Percentiles rank a stretch among this genome's conserved stretches.
phyloP scores from a whole-genome alignment of 1,140 invertebrate species.

The Diprion similis region DNA sequence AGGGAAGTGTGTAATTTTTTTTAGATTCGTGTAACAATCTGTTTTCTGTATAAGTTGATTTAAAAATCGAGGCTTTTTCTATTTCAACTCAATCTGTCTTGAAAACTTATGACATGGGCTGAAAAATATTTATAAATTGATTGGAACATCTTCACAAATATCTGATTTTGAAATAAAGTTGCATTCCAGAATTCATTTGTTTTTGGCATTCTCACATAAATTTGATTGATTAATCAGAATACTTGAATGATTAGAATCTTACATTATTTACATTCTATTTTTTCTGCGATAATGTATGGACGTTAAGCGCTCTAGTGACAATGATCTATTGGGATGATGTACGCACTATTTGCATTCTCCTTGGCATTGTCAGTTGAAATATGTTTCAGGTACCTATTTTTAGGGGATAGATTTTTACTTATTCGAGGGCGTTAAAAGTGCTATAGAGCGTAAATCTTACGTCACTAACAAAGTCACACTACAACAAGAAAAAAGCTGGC shows the following conservation, averaged over 20 bases:
- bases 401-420: slow-evolving; percentile 11
- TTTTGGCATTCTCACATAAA: too few relatives aligned
- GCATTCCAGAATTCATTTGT: too few relatives aligned
- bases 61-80: background rate
- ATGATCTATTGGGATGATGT: background rate
- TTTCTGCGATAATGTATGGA: too few relatives aligned
- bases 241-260: background rate
- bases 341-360: background rate
- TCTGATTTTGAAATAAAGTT: too few relatives aligned
- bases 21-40: background rate
- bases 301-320: background rate
- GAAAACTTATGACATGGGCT: too few relatives aligned
- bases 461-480: slow-evolving; percentile 2
- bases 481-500: slow-evolving; percentile 3
- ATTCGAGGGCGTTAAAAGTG: slow-evolving; percentile 12
- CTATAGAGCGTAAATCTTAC: slow-evolving; percentile 4
- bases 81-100: background rate
- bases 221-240: background rate
- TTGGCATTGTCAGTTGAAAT: background rate
- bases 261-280: too few relatives aligned
- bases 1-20: background rate
- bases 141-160: too few relatives aligned
- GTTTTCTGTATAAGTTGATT: background rate
- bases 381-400: slow-evolving; percentile 20
- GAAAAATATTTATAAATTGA: too few relatives aligned